phyloP scores from a whole-genome alignment of 2,888 invertebrate species.

The Eledona agricola region DNA sequence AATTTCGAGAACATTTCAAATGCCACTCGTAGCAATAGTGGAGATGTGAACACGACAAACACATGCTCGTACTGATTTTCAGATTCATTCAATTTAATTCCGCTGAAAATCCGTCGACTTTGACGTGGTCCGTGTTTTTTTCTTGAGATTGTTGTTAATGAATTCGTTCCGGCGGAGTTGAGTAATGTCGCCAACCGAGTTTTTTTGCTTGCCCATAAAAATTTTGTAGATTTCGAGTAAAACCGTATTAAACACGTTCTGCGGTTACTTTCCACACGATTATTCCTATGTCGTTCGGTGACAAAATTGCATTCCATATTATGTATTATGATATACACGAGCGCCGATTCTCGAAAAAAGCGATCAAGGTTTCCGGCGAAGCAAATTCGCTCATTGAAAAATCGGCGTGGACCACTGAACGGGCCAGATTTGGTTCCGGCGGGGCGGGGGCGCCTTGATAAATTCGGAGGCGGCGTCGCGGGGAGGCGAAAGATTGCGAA shows the following conservation, averaged over 20 bases:
- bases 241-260: constrained; percentile 29
- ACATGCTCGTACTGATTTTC: no score
- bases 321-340: constrained; percentile 23
- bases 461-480: constrained; percentile 38
- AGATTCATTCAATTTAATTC: no score
- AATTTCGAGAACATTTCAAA: no score
- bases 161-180: constrained; percentile 19
- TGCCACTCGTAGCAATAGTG: no score
- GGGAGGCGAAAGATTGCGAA: constrained; percentile 40
- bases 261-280: constrained; percentile 29
- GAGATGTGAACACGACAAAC: no score
- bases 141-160: no score
- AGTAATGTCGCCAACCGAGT: constrained; percentile 9
- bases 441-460: no score
- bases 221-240: constrained; percentile 27
- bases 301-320: constrained; percentile 23
- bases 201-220: constrained; percentile 11
- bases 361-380: constrained; percentile 16
- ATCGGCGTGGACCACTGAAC: no score
- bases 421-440: no score
- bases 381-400: no score
- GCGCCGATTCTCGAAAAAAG: constrained; percentile 13
- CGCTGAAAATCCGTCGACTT: no score
- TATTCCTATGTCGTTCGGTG: constrained; percentile 18
- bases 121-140: no score